Evolutionary conservation across 2,888 invertebrate species (phyloP).

Genomic region (Notodonta ziczac): DNA sequence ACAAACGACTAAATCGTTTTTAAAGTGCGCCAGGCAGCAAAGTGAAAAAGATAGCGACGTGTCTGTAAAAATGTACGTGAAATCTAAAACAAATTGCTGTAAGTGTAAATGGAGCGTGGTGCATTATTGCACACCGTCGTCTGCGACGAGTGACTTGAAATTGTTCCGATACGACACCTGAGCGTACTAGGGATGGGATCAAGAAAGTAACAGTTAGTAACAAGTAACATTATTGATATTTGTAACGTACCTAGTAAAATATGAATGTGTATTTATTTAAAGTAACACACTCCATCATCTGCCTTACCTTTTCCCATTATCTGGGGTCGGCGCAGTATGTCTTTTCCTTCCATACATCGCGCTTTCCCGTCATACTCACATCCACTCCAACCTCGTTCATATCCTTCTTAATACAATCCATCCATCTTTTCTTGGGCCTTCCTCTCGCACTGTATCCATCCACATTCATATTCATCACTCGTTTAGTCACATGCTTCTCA

Average conservation of each 20-base stretch:
- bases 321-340: no score
- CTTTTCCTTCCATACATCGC: no score
- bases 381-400: no score
- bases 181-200: conserved; percentile 32
- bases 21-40: conserved; percentile 48
- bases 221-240: not conserved
- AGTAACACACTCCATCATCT: no score
- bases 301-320: no score
- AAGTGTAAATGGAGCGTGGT: conserved; percentile 67
- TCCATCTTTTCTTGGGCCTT: no score
- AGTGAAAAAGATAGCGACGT: conserved; percentile 50
- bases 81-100: conserved; percentile 67
- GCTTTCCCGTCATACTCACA: no score
- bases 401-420: no score
- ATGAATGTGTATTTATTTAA: no score
- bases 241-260: not conserved
- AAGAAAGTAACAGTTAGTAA: not conserved
- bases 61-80: conserved; percentile 57
- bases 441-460: no score
- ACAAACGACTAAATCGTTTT: conserved; percentile 41
- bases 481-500: no score
- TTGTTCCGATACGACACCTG: conserved; percentile 68
- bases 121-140: conserved; percentile 45
- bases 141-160: conserved; percentile 50
- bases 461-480: no score